Base-by-base conservation (phyloP, 2,797 vertebrate species). In the Erpetoichthys calabaricus region DNA sequence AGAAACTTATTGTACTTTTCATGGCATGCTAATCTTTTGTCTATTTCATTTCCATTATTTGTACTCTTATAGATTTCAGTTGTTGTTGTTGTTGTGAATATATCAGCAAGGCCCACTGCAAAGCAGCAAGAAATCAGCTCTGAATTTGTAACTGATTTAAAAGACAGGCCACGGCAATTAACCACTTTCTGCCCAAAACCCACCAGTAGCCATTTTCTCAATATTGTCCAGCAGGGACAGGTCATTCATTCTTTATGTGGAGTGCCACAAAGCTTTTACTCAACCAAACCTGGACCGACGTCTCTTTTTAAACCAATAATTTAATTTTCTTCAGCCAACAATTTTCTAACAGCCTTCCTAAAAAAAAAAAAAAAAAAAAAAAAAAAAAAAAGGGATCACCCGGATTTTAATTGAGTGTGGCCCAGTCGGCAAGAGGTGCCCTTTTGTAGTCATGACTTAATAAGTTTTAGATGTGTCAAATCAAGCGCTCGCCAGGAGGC, bases 1-100 rank as follows among this genome's bases (percentile, higher is more conserved):
- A 97, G 92, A 92, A 94, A 91, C 89, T 88, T 90, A 94, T 98
- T 97, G 95, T 92, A 91, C 91, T 97, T 94, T 92, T 97, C 89
- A 85, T 86, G 84, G 90, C 88, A 95, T 96, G 89, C 91, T 94
- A 95, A 98, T 99, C 92, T 95, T 90, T 89, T 89, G 88, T 92
- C 89, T 89, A 91, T 91, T 89, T 90, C 84, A 89, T 87, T 88
- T 88, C 88, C 80, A 81, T 90, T 92, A 92, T 94, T 91, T 90
- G 87, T 89, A 89, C 83, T 84, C 83, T 83, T 79, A 76, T 86
- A 89, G 87, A 83, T 82, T 84, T 82, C 77, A 79, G 85, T 90
- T 91, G 91, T 94, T 84, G 86, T 25, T 80, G 80, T 80, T 80
- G 75, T 88, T 87, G 88, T 87, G 90, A 92, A 90, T 86, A 90